Conservation (phyloP, 2,113 vertebrate genomes). For the Psettodes erumei region DNA sequence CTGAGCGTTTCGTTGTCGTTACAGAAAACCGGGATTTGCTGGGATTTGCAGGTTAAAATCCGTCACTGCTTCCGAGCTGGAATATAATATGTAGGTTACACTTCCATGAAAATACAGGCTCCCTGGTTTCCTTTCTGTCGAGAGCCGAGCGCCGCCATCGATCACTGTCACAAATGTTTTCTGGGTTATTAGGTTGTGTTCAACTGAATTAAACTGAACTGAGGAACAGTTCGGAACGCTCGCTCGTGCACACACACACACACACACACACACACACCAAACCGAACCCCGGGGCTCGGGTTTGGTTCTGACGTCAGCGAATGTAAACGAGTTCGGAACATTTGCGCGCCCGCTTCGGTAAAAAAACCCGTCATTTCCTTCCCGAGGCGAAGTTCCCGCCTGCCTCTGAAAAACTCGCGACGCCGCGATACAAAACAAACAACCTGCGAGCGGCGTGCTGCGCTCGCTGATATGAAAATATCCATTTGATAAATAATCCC, state of each 20-base stretch:
- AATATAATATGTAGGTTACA: neutral
- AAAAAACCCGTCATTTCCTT: no score
- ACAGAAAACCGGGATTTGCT: no score
- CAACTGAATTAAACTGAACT: neutral
- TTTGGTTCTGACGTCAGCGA: slow-evolving; percentile 18
- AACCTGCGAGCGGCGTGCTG: slow-evolving; percentile 4
- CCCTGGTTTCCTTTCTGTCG: neutral
- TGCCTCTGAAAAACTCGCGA: slow-evolving; percentile 27
- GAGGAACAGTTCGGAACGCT: neutral
- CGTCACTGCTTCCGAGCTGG: no score
- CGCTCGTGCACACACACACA: neutral
- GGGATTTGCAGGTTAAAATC: no score
- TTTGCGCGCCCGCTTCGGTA: no score
- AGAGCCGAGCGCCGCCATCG: neutral
- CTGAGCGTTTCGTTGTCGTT: no score
- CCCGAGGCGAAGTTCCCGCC: slow-evolving; percentile 17
- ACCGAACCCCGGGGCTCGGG: no score
- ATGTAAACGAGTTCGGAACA: slow-evolving; percentile 18
- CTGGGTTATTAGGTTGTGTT: neutral
- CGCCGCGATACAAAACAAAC: neutral
- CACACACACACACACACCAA: no score
- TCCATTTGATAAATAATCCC: slow-evolving; percentile 44
- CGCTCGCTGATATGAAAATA: slow-evolving; percentile 20
- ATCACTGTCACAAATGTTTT: neutral
- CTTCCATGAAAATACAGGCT: neutral